phyloP scores from a whole-genome alignment of 2,888 invertebrate species.

The Aporophyla nigra region DNA sequence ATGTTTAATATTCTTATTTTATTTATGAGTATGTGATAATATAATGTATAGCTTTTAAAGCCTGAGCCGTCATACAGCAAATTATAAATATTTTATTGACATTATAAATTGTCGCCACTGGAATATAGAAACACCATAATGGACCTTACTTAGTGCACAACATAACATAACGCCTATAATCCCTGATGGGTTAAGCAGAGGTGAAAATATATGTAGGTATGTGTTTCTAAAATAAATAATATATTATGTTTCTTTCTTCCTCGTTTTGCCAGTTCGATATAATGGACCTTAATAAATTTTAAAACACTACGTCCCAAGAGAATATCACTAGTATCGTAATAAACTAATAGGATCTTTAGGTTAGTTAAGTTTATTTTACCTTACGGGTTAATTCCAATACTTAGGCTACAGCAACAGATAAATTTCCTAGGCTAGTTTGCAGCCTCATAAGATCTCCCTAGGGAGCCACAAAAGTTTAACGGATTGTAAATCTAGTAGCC shows the following conservation, averaged over 20 bases:
- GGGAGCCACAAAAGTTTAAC: constrained; percentile 73
- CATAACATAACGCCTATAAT: not conserved
- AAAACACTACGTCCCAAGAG: constrained; percentile 26
- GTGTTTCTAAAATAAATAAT: too few relatives aligned
- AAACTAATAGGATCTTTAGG: constrained; percentile 45
- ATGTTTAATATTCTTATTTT: not conserved
- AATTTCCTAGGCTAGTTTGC: constrained; percentile 57
- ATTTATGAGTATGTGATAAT: not conserved
- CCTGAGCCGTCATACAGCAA: not conserved
- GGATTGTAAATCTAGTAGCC: constrained; percentile 72
- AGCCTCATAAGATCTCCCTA: constrained; percentile 70
- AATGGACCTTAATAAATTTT: constrained; percentile 11
- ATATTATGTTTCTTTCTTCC: not conserved
- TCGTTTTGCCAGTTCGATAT: not conserved
- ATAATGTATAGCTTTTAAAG: not conserved
- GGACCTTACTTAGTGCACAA: not conserved
- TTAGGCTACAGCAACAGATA: constrained; percentile 53
- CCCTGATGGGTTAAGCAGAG: not conserved
- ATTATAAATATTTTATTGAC: too few relatives aligned
- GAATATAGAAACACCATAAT: not conserved
- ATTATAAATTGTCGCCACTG: not conserved
- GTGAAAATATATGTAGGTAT: too few relatives aligned
- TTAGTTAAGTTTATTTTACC: constrained; percentile 54
- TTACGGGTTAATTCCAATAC: constrained; percentile 53
- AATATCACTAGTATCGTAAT: constrained; percentile 27